These are phyloP conservation scores for Ctenoplectra terminalis DNA, from an alignment of 1,140 invertebrate species.

Conservation along the genomic window DNA sequence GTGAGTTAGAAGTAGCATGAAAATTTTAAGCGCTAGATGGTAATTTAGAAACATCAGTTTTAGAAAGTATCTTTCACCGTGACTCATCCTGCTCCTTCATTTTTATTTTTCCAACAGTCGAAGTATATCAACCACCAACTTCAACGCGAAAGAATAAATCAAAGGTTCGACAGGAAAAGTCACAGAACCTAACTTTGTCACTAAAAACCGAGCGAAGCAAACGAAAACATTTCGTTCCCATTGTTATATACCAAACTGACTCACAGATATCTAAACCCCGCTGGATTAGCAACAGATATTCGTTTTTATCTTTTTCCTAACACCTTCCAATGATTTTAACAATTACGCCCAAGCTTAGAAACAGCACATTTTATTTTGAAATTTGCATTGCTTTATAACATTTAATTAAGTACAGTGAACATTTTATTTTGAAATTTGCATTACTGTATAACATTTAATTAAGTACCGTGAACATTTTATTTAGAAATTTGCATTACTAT, in stretches of 20 bases:
- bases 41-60: neutral
- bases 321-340: too few relatives aligned
- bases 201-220: neutral
- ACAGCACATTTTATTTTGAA: too few relatives aligned
- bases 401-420: too few relatives aligned
- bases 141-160: neutral
- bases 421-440: too few relatives aligned
- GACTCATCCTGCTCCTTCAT: conserved; percentile 4
- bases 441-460: too few relatives aligned
- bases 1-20: neutral
- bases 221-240: neutral
- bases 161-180: neutral
- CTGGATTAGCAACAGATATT: too few relatives aligned
- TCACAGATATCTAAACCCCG: too few relatives aligned
- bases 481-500: too few relatives aligned
- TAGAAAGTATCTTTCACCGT: conserved; percentile 31
- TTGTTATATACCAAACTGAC: neutral
- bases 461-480: too few relatives aligned
- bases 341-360: too few relatives aligned
- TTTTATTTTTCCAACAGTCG: neutral
- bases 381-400: too few relatives aligned
- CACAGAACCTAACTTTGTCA: neutral
- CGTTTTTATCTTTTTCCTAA: too few relatives aligned
- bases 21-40: neutral
- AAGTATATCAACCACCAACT: neutral